Base-by-base conservation (phyloP, 2,113 vertebrate species). In the Hucho hucho region DNA sequence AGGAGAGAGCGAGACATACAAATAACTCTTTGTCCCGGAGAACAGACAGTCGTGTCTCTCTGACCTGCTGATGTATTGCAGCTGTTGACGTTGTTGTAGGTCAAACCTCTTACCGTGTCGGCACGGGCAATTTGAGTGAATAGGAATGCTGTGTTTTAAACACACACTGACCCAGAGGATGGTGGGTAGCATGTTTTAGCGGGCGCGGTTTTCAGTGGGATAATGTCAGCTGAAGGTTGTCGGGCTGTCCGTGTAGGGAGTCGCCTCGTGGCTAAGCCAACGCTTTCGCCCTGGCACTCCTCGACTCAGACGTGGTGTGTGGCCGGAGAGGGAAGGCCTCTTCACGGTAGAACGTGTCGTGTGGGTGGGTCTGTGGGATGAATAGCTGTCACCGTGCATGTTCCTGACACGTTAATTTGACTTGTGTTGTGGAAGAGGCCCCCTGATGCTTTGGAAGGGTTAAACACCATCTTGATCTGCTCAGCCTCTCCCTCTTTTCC, bases 391-490 rank as follows among this genome's bases (percentile, higher is more conserved):
- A 81, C 71, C 77, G 73, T 58, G 53, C 58, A 18, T 78, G 69
- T 86, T 83, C 84, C 84, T 26, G 67, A 77, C 81, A 75, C 76
- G 74, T 77, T 86, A 84, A 87, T 86, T 91, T 89, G 89, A 89
- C 84, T 77, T 12, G 66, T 67, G 43, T 80, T 92, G 90, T 91
- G 88, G 70, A 73, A 78, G 74, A 72, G 70, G 37, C 37, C 82
- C 78, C 70, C 71, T 79, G 71, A 73, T 32, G n/a, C 69, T 71
- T 79, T 68, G 66, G 72, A 78, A 74, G 75, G 84, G 84, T 84
- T 82, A 83, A 88, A 85, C 49, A 53, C 75, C 22, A 63, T 83
- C 66, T 63, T 76, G 14, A 6, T 72, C 49, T 70, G 29, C 53
- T 68, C 75, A 75, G 9, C 24, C 65, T 37, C 25, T 63, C 70